Conservation (phyloP, 2,888 invertebrate species). For the Coelopa pilipes region DNA sequence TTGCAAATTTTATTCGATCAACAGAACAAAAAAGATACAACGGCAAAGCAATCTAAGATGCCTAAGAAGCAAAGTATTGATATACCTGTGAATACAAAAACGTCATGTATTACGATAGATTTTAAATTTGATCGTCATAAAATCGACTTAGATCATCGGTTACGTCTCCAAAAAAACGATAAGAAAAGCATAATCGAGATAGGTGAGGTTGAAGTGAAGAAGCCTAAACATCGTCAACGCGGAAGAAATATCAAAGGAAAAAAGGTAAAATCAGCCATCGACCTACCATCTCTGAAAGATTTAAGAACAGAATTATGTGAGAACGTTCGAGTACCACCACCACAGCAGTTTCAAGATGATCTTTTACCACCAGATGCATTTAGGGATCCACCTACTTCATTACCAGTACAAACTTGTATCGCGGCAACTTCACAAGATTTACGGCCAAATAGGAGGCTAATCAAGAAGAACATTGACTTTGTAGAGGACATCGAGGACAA, state of each 20-base stretch:
- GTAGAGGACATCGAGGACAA: too few relatives aligned
- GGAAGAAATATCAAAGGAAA: conserved; percentile 53
- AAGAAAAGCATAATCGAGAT: conserved; percentile 55
- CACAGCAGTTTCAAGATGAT: conserved; percentile 85
- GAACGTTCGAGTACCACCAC: conserved; percentile 79
- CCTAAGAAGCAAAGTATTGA: conserved; percentile 39
- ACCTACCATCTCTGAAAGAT: conserved; percentile 72
- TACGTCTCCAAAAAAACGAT: conserved; percentile 50
- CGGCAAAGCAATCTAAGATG: not conserved
- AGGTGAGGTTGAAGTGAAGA: conserved; percentile 55
- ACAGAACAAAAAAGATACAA: conserved; percentile 49
- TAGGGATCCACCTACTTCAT: conserved; percentile 68
- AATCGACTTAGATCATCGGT: conserved; percentile 49
- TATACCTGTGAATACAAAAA: conserved; percentile 59
- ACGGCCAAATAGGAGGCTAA: conserved; percentile 21
- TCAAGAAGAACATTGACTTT: too few relatives aligned
- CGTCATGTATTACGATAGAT: conserved; percentile 59
- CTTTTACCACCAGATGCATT: conserved; percentile 82
- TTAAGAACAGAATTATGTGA: conserved; percentile 16
- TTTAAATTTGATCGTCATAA: conserved; percentile 59
- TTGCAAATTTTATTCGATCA: conserved; percentile 71
- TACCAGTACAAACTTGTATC: conserved; percentile 28
- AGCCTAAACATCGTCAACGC: conserved; percentile 50
- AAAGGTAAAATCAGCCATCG: conserved; percentile 73
- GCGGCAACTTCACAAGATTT: conserved; percentile 14